These are phyloP conservation scores for Caerostris darwini DNA, from an alignment of 1,140 invertebrate species.

Conservation along the genomic window DNA sequence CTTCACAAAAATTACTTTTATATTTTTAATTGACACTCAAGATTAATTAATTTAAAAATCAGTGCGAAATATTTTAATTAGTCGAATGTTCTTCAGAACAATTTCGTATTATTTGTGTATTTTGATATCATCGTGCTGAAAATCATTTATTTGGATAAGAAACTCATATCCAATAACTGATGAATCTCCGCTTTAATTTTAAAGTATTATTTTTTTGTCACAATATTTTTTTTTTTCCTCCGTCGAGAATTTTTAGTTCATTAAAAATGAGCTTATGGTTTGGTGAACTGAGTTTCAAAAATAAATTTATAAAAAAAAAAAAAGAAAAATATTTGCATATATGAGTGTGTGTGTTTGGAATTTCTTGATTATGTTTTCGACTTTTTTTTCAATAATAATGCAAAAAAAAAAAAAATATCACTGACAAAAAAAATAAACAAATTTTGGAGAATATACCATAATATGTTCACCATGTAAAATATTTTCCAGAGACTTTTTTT, in stretches of 20 bases:
- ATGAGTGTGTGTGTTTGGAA: not conserved
- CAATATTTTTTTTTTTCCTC: not conserved
- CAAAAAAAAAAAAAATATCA: not conserved
- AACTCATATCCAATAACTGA: conserved; percentile 2
- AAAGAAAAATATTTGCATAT: not conserved
- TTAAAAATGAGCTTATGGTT: conserved; percentile 23
- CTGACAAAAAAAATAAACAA: not conserved
- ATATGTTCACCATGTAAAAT: conserved; percentile 3
- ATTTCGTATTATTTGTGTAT: not conserved
- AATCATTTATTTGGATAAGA: not conserved
- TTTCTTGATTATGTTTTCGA: conserved; percentile 33
- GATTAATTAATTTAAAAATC: not conserved
- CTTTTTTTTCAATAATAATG: not conserved
- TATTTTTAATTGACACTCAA: not conserved
- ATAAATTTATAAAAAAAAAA: conserved; percentile 19
- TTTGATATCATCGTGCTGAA: not conserved
- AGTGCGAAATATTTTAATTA: not conserved
- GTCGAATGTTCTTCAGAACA: not conserved
- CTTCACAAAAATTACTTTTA: not conserved
- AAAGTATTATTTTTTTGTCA: not conserved
- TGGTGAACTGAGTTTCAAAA: not conserved
- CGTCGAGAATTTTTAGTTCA: conserved; percentile 25
- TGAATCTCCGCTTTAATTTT: conserved; percentile 18
- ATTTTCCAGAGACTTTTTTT: not conserved
- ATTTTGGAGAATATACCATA: not conserved